Base-by-base conservation (phyloP, 1,140 invertebrate species). In the Cydia strobilella region DNA sequence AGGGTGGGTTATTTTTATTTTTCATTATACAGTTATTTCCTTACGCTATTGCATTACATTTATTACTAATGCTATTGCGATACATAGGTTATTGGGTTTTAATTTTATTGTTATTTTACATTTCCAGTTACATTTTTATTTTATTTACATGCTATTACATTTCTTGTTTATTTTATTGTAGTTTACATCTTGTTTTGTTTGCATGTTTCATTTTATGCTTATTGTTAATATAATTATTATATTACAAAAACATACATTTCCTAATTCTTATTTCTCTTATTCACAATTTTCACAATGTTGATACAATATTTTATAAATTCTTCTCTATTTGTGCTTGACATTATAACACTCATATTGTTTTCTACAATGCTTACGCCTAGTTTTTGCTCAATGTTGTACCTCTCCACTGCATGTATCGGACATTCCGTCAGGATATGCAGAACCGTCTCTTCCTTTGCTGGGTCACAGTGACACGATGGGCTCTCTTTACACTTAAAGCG, bases 261-360 rank as follows among this genome's bases (percentile, higher is more conserved):
- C 2, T 62, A 23, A 1, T 1, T 15, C 3, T 31, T 74, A 31
- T 74, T 62, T 74, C 73, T 18, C 2, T 15, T 31, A 35, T 15
- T 74, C 3, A 54, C n/a, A n/a, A 25, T 62, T 5, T 62, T 2
- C 1, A 9, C 45, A 0, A 74, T 15, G 10, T 74, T 35, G 0
- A 4, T 13, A 13, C 65, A 69, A 13, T 69, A 69, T 35, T 69
- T 69, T 69, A 69, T 6, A 35, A 69, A 35, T 10, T 69, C 13
- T 9, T 5, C 10, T 15, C 65, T 69, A 13, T 69, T 13, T 25
- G n/a, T 1, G 15, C 27, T 35, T n/a, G 0, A 1, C 65, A 69
- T 69, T 3, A 69, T 69, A 1, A 1, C 35, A n/a, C 6, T 1
- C 1, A 12, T 42, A 42, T 12, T 42, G 6, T 12, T 31, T 39